These are phyloP conservation scores for Isurus oxyrinchus DNA, from an alignment of 2,113 vertebrate species.

Conservation along the genomic window DNA sequence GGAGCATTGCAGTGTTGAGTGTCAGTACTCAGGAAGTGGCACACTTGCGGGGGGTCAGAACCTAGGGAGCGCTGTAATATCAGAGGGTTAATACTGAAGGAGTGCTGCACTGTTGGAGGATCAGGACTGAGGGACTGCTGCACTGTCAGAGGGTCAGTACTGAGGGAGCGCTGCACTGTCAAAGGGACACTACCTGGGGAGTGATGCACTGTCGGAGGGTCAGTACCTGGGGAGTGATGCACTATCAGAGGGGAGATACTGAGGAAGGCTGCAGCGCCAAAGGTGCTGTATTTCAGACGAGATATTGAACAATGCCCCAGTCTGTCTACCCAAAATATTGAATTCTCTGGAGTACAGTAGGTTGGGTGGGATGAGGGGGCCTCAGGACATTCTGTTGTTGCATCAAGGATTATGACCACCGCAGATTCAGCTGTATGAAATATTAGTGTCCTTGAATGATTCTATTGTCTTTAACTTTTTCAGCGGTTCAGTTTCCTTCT, in stretches of 20 bases:
- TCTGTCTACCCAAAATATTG: too few relatives aligned
- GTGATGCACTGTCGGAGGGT: background rate
- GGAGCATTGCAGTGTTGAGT: too few relatives aligned
- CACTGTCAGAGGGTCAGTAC: background rate
- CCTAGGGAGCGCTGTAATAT: too few relatives aligned
- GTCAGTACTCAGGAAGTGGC: too few relatives aligned
- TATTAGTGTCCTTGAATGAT: too few relatives aligned
- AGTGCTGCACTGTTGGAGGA: background rate
- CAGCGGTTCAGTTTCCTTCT: slow-evolving; percentile 48
- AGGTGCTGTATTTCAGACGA: background rate
- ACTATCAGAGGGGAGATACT: too few relatives aligned
- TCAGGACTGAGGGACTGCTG: too few relatives aligned
- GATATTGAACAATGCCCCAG: background rate
- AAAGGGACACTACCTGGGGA: background rate
- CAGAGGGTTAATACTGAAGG: background rate
- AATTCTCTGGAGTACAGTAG: too few relatives aligned
- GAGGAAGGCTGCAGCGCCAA: too few relatives aligned
- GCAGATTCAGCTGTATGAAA: background rate
- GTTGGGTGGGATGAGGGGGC: background rate
- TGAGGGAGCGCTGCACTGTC: background rate
- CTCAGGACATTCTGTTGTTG: background rate
- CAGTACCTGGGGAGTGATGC: background rate
- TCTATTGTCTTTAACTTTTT: slow-evolving; percentile 35
- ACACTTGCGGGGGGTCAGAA: too few relatives aligned
- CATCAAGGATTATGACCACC: background rate